Evolutionary conservation across 2,888 invertebrate genomes (phyloP), one percentile per base, ranked within the genome.

Genomic region (Spialia ferax): DNA sequence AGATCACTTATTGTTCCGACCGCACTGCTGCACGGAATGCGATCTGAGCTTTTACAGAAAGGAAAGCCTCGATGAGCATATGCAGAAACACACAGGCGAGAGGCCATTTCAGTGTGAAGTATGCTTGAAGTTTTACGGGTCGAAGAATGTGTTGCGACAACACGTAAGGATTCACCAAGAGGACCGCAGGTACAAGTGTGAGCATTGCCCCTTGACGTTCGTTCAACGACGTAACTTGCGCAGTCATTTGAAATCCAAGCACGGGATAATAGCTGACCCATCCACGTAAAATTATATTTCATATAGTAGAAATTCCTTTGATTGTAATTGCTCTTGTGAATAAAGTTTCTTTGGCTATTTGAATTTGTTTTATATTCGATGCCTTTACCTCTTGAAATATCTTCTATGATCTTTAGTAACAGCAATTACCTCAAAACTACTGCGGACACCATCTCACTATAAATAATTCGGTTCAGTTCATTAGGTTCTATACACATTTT

Each of bases 61-160:
- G 63, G 76, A 78, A 13, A 81, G 83, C 62, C 74, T 89, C 62
- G 84, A 82, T 48, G 78, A 79, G 20, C 88, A 89, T 69, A 78
- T 84, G 79, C 78, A 82, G 22, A 83, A 80, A 48, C 89, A 89
- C 68, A 82, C 84, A 0, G 83, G 78, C 1, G 10, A n/a, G 0
- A 91, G 86, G 71, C 85, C 89, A 2, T 92, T 85, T 42, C 78
- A 87, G 20, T 90, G 89, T 62, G 78, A 82, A n/a, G 68, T 85
- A 0, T 91, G 91, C 54, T 73, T 72, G 0, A 88, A 88, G 61
- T 72, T 63, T 0, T 90, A 81, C 55, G 82, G 78, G 0, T 76
- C 82, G 11, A 77, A 79, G 59, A 81, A 79, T 15, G 79, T 83
- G 0, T 71, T 89, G n/a, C 83, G 73, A 1, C 80, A 84, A 35